Evolutionary conservation across 2,888 invertebrate genomes (phyloP), one percentile per base, ranked within the genome.

Genomic region (Suillia variegata): DNA sequence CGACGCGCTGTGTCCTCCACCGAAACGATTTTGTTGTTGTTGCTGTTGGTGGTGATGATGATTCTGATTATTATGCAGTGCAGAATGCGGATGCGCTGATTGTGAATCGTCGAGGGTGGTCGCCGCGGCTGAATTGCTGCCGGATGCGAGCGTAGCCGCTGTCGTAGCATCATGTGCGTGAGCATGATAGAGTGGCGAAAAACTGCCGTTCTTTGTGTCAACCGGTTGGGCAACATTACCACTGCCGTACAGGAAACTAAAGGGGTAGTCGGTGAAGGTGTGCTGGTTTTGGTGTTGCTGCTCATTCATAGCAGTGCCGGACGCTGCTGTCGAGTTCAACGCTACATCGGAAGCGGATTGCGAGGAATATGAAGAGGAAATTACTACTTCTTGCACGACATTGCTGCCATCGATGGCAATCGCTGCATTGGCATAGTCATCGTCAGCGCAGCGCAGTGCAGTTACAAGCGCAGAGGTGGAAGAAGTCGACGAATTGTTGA

Each of bases 81-180:
- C 53, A n/a, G n/a, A n/a, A n/a, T n/a, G n/a, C n/a, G n/a, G n/a
- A 21, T 60, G 59, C 2, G 33, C 38, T n/a, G 61, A 59, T 8
- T 58, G 24, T 4, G 62, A 63, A 47, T 66, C 66, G 1, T 64
- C 66, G n/a, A 62, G 55, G 15, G 53, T 66, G n/a, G n/a, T n/a
- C n/a, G n/a, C n/a, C n/a, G n/a, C n/a, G 10, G 66, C 65, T 6
- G 71, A 71, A 61, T 61, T 64, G 48, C 73, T 77, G 8, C 75
- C 74, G n/a, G 77, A 76, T 33, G 77, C 77, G 31, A 73, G 60
- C 0, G 75, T 77, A 13, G 75, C 75, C 2, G 75, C 77, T 50
- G 76, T 77, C 4, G 77, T 77, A 47, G 75, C 71, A 54, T 76
- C 77, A 55, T 74, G 71, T 1, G 67, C 64, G n/a, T 64, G 66